A percentile compares a stretch with the other conserved stretches of the same genome.
phyloP scores from a whole-genome alignment of 2,888 invertebrate genomes.

The Maniola hyperantus region DNA sequence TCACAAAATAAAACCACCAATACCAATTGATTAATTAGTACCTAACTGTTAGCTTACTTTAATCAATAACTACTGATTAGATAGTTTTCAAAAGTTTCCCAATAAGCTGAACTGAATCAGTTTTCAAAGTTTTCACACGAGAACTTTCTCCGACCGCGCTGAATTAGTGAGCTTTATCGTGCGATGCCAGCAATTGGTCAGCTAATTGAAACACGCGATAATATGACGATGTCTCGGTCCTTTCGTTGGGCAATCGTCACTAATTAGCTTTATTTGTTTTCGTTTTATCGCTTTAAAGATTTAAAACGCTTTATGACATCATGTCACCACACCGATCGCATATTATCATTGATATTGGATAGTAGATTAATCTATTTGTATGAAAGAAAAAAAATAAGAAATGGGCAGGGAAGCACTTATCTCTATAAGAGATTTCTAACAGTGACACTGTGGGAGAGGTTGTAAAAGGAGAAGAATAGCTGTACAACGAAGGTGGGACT shows the following conservation, averaged over 20 bases:
- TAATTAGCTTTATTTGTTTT: constrained; percentile 52
- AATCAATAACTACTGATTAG: not conserved
- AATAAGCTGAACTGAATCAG: constrained; percentile 6
- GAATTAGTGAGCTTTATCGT: constrained; percentile 46
- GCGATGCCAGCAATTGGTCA: constrained; percentile 58
- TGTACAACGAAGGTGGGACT: no score
- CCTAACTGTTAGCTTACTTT: no score
- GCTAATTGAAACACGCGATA: constrained; percentile 70
- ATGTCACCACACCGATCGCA: constrained; percentile 14
- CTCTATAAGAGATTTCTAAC: no score
- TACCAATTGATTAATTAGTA: no score
- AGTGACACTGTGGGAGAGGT: no score
- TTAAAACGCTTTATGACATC: constrained; percentile 3
- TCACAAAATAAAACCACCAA: no score
- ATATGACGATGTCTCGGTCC: constrained; percentile 52
- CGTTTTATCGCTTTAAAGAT: constrained; percentile 31
- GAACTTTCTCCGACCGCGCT: constrained; percentile 58
- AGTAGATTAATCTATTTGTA: no score
- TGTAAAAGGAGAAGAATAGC: no score
- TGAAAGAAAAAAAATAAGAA: no score
- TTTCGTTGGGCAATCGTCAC: constrained; percentile 54
- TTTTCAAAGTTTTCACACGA: constrained; percentile 61
- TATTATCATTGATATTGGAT: no score
- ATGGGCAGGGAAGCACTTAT: no score
- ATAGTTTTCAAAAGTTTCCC: constrained; percentile 27